phyloP scores from a whole-genome alignment of 2,113 vertebrate species.

The Toxostoma redivivum region DNA sequence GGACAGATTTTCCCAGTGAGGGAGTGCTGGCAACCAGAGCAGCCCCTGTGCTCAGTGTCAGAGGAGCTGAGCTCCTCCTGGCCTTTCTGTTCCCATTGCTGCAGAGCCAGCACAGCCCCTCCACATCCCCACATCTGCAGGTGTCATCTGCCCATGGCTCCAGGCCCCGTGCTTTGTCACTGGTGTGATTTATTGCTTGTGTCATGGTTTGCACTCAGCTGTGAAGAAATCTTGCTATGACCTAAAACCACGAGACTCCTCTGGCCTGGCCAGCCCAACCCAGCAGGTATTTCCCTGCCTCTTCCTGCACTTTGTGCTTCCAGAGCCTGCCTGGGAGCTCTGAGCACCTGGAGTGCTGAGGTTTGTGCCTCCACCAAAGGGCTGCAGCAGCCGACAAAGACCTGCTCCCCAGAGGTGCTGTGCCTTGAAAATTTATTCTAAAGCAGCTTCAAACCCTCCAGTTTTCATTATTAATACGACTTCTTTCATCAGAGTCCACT shows the following conservation, averaged over 20 bases:
- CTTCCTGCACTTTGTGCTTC: background rate
- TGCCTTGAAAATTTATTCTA: background rate
- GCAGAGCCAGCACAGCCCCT: background rate
- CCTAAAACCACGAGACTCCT: background rate
- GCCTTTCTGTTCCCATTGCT: background rate
- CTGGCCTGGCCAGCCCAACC: background rate
- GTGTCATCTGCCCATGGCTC: background rate
- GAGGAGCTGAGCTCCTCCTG: background rate
- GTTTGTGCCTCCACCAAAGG: background rate
- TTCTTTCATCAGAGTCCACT: slow-evolving; percentile 35
- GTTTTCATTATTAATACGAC: slow-evolving; percentile 11
- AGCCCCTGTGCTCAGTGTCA: background rate
- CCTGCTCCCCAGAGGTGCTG: background rate
- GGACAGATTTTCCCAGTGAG: background rate
- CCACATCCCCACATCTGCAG: background rate
- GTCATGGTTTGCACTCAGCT: slow-evolving; percentile 19
- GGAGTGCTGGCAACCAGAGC: background rate
- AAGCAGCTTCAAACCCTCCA: slow-evolving; percentile 17
- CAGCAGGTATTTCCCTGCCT: background rate
- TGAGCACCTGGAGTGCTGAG: background rate
- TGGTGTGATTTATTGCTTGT: background rate
- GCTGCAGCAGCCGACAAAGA: background rate
- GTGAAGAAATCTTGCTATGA: background rate
- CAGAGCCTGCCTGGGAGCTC: background rate
- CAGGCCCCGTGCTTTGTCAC: background rate